phyloP scores from a whole-genome alignment of 92 coral and sea anemone species.

The Palythoa grandis region DNA sequence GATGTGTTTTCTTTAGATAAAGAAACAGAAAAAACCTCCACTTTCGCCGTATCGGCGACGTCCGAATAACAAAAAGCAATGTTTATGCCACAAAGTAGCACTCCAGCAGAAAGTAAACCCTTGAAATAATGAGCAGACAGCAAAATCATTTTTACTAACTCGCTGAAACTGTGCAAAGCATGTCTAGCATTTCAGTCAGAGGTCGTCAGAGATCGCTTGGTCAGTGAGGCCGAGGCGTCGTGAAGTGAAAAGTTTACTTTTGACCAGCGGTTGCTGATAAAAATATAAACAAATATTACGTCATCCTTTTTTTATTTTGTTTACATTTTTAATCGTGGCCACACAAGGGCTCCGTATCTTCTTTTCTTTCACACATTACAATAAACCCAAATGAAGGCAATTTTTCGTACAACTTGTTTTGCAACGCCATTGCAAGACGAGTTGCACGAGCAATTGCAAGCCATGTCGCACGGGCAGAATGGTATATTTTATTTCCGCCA shows the following conservation, averaged over 20 bases:
- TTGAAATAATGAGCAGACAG: slow-evolving; percentile 1
- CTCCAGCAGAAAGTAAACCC: slow-evolving; percentile 29
- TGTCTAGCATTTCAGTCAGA: slow-evolving; percentile 10
- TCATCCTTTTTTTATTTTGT: neutral
- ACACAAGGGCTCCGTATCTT: too few relatives aligned
- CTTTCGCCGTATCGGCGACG: slow-evolving; percentile 53
- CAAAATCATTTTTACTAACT: slow-evolving; percentile 8
- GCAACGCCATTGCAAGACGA: too few relatives aligned
- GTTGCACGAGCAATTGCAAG: too few relatives aligned
- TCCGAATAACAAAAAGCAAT: slow-evolving; percentile 45
- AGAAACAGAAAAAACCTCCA: slow-evolving; percentile 48
- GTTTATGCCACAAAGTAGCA: slow-evolving; percentile 42
- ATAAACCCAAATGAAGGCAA: too few relatives aligned
- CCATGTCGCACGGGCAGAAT: too few relatives aligned
- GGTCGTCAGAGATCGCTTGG: too few relatives aligned
- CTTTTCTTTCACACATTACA: too few relatives aligned
- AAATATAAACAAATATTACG: neutral
- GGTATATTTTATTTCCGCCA: too few relatives aligned
- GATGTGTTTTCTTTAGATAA: slow-evolving; percentile 32
- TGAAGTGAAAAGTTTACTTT: neutral
- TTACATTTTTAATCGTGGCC: too few relatives aligned
- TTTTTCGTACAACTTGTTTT: too few relatives aligned
- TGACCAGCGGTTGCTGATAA: slow-evolving; percentile 24
- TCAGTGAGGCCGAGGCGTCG: neutral
- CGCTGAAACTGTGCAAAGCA: neutral